Conservation (phyloP, 2,113 vertebrate genomes). For the Myotis yumanensis region DNA sequence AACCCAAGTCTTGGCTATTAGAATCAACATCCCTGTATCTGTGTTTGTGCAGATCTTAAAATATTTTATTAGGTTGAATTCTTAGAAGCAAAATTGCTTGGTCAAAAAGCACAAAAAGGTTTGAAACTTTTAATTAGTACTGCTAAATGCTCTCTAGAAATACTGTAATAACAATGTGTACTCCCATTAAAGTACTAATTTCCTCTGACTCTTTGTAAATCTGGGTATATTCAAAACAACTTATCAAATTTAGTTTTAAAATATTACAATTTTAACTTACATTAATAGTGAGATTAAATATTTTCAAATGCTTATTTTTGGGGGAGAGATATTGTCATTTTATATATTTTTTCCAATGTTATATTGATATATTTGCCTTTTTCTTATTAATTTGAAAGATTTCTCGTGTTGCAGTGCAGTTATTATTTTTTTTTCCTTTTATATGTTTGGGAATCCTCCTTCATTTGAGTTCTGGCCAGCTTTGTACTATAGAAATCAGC, state of each 20-base stretch:
- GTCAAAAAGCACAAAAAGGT: neutral
- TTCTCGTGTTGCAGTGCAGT: neutral
- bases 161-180: neutral
- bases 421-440: neutral
- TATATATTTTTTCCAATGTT: neutral
- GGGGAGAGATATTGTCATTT: neutral
- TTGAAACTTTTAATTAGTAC: conserved; percentile 6
- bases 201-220: neutral
- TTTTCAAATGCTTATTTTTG: neutral
- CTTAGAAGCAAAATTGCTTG: conserved; percentile 42
- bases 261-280: conserved; percentile 2
- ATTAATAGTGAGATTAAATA: neutral
- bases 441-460: neutral
- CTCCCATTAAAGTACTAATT: neutral
- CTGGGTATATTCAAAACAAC: neutral
- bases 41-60: conserved; percentile 14
- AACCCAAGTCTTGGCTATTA: neutral
- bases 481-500: neutral
- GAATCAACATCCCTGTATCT: neutral
- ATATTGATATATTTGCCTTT: neutral
- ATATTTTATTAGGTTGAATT: conserved; percentile 16
- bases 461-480: neutral
- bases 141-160: neutral
- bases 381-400: conserved; percentile 14
- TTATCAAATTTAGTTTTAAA: neutral